Evolutionary conservation across 1,140 invertebrate genomes (phyloP), one percentile per base, ranked within the genome.

Genomic region (Temnothorax curvispinosus): DNA sequence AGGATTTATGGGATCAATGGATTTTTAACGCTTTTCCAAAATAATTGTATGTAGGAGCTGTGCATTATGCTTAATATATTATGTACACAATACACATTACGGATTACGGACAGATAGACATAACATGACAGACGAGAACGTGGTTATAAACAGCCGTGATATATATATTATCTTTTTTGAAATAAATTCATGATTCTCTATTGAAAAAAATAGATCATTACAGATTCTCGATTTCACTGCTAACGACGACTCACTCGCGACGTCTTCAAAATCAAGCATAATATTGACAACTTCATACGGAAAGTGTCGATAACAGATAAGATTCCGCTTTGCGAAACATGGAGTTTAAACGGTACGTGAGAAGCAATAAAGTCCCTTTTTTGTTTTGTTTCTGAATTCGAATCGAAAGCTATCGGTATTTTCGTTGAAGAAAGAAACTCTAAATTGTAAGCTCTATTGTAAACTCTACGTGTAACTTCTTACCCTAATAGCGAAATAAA

Each of bases 321-420:
- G 38, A 67, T 44, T 65, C 35, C 62, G 3, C 6, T 65, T 67
- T 67, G n/a, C 9, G 13, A 67, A 67, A 67, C 64, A 67, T 44
- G 1, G 15, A 67, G 38, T 38, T 67, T 9, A 13, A 21, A 44
- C 2, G 41, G 18, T 27, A 54, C 54, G 32, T 35, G 27, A 50
- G n/a, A 54, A 72, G 1, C 21, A 35, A 50, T 5, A 11, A 52
- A 65, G 7, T 35, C 3, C 11, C 9, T 7, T 54, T 54, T 35
- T 35, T 52, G 2, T 35, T 54, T 15, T 13, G 1, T 38, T 35
- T 54, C 38, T 6, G 38, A 41, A 27, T 27, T 6, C 38, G 38
- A 54, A 0, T n/a, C 18, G 21, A 2, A 32, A 77, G 21, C n/a
- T 47, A 27, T 52, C 44, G n/a, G 7, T 13, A 32, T 27, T 54